Conservation (phyloP, 2,888 invertebrate genomes). For the Ramazzottius varieornatus region DNA sequence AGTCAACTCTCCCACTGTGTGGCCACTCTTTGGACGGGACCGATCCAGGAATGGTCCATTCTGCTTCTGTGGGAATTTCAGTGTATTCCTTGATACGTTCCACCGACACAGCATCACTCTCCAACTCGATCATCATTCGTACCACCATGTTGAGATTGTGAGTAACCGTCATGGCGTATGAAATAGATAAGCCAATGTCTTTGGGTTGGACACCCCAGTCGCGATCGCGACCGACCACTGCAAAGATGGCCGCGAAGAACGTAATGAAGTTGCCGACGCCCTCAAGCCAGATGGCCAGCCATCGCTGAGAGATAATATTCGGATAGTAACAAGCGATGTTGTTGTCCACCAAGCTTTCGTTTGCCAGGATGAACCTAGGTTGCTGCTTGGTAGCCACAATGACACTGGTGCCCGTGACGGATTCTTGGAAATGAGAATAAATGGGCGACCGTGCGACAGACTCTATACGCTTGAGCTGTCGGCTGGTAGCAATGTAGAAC, state of each 20-base stretch:
- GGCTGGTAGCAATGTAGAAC: too few species aligned
- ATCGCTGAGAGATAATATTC: too few species aligned
- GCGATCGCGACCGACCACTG: constrained; percentile 46
- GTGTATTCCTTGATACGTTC: constrained; percentile 30
- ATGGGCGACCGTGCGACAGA: too few species aligned
- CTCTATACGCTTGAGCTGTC: too few species aligned
- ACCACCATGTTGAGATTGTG: constrained; percentile 29
- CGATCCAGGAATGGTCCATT: constrained; percentile 18
- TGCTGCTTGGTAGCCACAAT: too few species aligned
- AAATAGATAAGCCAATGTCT: constrained; percentile 27
- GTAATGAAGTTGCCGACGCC: constrained; percentile 87
- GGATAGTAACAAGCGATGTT: too few species aligned
- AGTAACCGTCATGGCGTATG: constrained; percentile 27
- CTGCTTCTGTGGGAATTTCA: constrained; percentile 23
- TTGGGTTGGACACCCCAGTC: constrained; percentile 35
- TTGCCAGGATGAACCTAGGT: too few species aligned
- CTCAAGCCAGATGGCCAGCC: constrained; percentile 80
- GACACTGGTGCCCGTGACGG: too few species aligned
- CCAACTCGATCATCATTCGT: constrained; percentile 29
- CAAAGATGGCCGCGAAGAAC: constrained; percentile 72
- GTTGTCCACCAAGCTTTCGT: too few species aligned
- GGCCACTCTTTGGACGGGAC: constrained; percentile 51
- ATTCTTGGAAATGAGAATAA: too few species aligned
- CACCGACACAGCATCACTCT: constrained; percentile 31
- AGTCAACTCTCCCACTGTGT: constrained; percentile 43